Percentiles rank a stretch among this genome's conserved stretches.
Evolutionary conservation across 1,140 invertebrate species (phyloP).

Genomic region (Caerostris darwini): DNA sequence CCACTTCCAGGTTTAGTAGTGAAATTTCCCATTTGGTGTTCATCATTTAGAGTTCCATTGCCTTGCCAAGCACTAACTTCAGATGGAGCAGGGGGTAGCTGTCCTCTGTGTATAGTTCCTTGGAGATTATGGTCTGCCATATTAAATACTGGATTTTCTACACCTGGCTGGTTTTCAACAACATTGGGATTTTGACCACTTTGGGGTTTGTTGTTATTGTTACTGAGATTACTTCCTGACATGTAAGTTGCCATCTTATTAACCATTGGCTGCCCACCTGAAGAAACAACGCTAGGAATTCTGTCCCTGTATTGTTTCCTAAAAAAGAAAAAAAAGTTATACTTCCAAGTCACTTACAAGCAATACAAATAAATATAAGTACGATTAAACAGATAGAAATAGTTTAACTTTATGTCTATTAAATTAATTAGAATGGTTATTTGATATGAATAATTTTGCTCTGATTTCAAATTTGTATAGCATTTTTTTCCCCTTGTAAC

Average conservation of each 20-base stretch:
- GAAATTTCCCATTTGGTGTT: conserved; percentile 65
- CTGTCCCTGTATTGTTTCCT: conserved; percentile 80
- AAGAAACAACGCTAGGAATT: conserved; percentile 78
- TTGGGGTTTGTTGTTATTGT: conserved; percentile 73
- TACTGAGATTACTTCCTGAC: conserved; percentile 72
- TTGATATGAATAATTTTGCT: no score
- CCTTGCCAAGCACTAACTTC: conserved; percentile 74
- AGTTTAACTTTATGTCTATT: no score
- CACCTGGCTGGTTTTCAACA: conserved; percentile 56
- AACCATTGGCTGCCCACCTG: conserved; percentile 78
- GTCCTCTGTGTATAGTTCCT: conserved; percentile 58
- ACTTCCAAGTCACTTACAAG: no score
- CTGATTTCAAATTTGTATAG: no score
- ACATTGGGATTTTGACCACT: conserved; percentile 40
- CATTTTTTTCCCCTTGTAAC: no score
- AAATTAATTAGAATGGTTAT: no score
- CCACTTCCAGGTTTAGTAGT: conserved; percentile 56
- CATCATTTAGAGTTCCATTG: conserved; percentile 54
- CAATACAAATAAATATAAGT: no score
- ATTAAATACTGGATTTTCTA: conserved; percentile 79
- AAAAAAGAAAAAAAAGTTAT: background rate
- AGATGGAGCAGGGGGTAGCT: conserved; percentile 60
- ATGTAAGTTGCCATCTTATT: conserved; percentile 79
- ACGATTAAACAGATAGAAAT: no score
- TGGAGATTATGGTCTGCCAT: conserved; percentile 72